Conservation (phyloP, 2,113 vertebrate genomes). For the Benitochromis conjunctus region DNA sequence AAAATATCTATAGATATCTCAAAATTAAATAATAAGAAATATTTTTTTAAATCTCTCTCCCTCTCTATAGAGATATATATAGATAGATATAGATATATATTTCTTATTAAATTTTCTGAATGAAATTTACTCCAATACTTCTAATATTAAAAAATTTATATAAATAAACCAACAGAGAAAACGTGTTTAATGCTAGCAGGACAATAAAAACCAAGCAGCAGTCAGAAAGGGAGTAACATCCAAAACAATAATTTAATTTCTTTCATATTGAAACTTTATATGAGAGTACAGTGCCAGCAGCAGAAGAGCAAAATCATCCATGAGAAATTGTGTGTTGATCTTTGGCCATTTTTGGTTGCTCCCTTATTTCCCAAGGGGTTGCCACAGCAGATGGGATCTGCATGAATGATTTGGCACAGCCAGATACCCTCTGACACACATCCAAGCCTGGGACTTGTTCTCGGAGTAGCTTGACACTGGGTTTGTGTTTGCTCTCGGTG, state of each 20-base stretch:
- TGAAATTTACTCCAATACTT: background rate
- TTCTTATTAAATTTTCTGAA: background rate
- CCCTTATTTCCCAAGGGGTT: background rate
- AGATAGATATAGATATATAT: no score
- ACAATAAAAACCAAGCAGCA: background rate
- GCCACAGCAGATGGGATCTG: background rate
- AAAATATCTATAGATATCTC: no score
- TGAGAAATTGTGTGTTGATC: background rate
- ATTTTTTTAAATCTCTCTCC: no score
- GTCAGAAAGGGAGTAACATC: background rate
- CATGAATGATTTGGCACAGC: background rate
- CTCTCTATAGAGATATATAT: no score
- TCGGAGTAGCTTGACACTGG: background rate
- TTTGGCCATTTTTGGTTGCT: background rate
- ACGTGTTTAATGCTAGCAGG: background rate
- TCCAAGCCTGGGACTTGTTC: background rate
- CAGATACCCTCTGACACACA: background rate
- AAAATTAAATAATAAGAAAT: no score
- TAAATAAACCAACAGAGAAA: background rate
- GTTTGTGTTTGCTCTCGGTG: background rate
- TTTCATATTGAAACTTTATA: background rate
- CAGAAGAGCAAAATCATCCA: background rate
- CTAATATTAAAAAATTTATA: background rate
- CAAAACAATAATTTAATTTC: background rate
- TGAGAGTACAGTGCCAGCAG: background rate